These are phyloP conservation scores for Carduelis carduelis DNA, from an alignment of 2,797 vertebrate species.

Conservation along the genomic window DNA sequence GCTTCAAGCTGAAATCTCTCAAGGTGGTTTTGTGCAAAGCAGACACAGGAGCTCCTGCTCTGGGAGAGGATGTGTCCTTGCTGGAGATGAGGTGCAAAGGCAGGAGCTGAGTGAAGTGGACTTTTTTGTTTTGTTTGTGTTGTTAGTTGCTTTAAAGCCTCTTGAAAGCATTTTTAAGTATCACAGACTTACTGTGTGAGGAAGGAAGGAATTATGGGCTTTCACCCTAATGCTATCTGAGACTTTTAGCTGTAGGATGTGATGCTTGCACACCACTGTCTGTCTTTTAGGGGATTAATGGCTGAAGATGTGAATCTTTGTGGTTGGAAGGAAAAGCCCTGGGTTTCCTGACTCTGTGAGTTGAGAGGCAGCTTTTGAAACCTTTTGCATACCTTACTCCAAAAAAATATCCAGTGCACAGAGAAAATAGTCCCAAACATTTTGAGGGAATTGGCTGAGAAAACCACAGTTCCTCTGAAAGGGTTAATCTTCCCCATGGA, in stretches of 20 bases:
- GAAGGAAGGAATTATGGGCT: background rate
- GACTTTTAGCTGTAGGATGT: background rate
- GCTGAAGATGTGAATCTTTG: background rate
- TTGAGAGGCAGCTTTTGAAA: background rate
- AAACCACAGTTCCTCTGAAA: background rate
- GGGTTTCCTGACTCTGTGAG: background rate
- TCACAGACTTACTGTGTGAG: background rate
- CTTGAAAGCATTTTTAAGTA: background rate
- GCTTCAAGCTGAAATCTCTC: background rate
- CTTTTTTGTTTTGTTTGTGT: background rate
- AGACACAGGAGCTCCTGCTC: background rate
- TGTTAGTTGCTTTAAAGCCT: background rate
- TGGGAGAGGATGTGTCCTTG: background rate
- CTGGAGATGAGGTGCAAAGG: fast-evolving
- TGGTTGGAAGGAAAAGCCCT: background rate
- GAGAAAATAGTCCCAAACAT: background rate
- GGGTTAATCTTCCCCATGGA: background rate
- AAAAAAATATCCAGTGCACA: background rate
- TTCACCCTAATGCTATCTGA: background rate
- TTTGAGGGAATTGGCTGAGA: background rate
- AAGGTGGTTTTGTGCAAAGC: background rate
- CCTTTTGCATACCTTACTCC: background rate
- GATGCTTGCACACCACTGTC: fast-evolving
- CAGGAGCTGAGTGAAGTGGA: background rate
- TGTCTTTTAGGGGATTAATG: background rate